A percentile compares a stretch with the other conserved stretches of the same genome.
Conservation (phyloP, 2,113 vertebrate species). For the Vireo altiloquus region DNA sequence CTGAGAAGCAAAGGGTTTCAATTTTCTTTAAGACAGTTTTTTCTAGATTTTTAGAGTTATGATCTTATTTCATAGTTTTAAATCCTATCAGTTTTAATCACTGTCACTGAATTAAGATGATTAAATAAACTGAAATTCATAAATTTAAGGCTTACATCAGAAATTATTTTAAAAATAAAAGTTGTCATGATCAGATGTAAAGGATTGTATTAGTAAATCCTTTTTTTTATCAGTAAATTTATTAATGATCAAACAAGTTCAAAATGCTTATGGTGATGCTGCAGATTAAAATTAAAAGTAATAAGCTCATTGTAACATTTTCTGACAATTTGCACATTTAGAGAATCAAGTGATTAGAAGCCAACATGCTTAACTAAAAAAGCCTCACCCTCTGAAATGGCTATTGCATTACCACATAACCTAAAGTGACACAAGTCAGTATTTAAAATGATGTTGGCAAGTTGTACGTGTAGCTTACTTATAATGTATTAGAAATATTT, state of each 20-base stretch:
- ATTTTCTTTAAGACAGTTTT: not conserved
- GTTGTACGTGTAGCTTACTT: conserved; percentile 29
- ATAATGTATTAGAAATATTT: conserved; percentile 49
- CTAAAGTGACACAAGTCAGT: conserved; percentile 41
- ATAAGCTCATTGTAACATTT: conserved; percentile 20
- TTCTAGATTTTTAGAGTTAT: conserved; percentile 17
- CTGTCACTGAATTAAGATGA: not conserved
- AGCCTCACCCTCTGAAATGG: conserved; percentile 24
- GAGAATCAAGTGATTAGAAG: not conserved
- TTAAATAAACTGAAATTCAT: not conserved
- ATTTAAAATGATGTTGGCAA: conserved; percentile 16
- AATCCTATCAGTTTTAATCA: not conserved
- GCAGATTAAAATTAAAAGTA: conserved; percentile 10
- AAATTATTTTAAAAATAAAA: not conserved
- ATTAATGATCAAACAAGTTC: not conserved
- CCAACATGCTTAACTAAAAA: conserved; percentile 38
- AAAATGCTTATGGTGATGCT: not conserved
- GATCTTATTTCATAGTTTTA: conserved; percentile 28
- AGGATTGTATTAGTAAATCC: not conserved
- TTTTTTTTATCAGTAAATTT: not conserved
- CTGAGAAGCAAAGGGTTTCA: not conserved
- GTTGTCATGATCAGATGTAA: not conserved
- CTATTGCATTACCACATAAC: conserved; percentile 34
- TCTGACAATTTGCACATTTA: conserved; percentile 21
- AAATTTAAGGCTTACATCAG: not conserved